These are phyloP conservation scores for Aphrocallistes beatrix DNA, from an alignment of 37 sponge, comb jelly and placozoan genomes.

Conservation along the genomic window DNA sequence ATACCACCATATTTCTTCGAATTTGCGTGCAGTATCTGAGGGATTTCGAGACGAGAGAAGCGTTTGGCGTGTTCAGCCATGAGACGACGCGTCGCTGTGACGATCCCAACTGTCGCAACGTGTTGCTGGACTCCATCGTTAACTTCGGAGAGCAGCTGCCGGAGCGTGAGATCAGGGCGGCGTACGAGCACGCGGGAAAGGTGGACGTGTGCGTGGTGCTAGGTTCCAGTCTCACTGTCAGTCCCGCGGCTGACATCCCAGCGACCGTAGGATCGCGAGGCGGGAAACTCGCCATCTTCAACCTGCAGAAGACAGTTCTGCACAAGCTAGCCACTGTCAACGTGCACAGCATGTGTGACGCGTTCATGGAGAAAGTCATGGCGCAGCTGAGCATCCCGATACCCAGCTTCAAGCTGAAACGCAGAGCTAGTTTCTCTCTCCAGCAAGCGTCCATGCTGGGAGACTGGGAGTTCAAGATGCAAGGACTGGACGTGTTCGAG, in stretches of 20 bases:
- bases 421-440: slow-evolving; percentile 37
- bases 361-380: no score
- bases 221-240: slow-evolving; percentile 72
- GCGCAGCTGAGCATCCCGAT: slow-evolving; percentile 35
- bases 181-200: slow-evolving; percentile 46
- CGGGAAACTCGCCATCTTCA: slow-evolving; percentile 67
- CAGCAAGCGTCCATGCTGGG: neutral
- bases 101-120: slow-evolving; percentile 46
- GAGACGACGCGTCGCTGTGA: slow-evolving; percentile 58
- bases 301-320: slow-evolving; percentile 64
- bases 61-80: slow-evolving; percentile 45
- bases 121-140: slow-evolving; percentile 63
- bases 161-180: slow-evolving; percentile 41
- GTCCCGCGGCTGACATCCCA: slow-evolving; percentile 59
- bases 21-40: no score
- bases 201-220: slow-evolving; percentile 76
- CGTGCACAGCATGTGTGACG: slow-evolving; percentile 67
- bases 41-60: no score
- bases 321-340: slow-evolving; percentile 29
- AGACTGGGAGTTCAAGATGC: slow-evolving; percentile 25
- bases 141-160: slow-evolving; percentile 82
- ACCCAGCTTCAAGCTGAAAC: slow-evolving; percentile 49
- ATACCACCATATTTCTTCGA: no score
- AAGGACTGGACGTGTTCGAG: slow-evolving; percentile 47
- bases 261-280: slow-evolving; percentile 24